phyloP scores from a whole-genome alignment of 1,140 invertebrate genomes.

The Tetramorium simillimum region DNA sequence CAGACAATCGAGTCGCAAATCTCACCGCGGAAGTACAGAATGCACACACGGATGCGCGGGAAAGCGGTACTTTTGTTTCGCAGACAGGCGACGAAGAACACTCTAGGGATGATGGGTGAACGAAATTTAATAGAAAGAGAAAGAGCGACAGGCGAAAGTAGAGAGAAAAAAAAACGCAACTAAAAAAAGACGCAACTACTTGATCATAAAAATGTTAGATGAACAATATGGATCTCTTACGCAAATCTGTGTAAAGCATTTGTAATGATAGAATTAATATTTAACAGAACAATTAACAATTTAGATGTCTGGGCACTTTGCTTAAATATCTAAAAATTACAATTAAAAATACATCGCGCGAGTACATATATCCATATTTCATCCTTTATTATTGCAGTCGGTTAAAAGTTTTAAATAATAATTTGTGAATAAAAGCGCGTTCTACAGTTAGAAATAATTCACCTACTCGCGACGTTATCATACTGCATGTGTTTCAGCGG shows the following conservation, averaged over 20 bases:
- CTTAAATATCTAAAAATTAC: background rate
- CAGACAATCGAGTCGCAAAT: slow-evolving; percentile 55
- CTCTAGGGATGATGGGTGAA: slow-evolving; percentile 23
- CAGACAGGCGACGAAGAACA: slow-evolving; percentile 12
- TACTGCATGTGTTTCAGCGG: background rate
- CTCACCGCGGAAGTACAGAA: slow-evolving; percentile 32
- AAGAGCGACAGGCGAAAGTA: background rate
- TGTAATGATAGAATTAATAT: background rate
- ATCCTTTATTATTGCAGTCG: background rate
- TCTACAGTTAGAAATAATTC: slow-evolving; percentile 8
- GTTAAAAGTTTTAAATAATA: slow-evolving; percentile 36
- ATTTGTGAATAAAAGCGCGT: background rate
- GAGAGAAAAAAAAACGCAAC: too few species aligned
- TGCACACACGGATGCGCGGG: slow-evolving; percentile 7
- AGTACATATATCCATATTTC: background rate
- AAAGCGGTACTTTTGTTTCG: slow-evolving; percentile 24
- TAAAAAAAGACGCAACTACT: background rate
- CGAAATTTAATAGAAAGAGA: slow-evolving; percentile 33
- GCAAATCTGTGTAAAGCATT: background rate
- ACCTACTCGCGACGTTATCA: slow-evolving; percentile 18
- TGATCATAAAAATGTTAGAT: background rate
- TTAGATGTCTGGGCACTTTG: background rate
- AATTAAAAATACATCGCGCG: background rate
- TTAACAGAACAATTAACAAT: background rate
- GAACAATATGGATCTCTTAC: background rate